Conservation (phyloP, 2,888 invertebrate genomes). For the Gortyna flavago region DNA sequence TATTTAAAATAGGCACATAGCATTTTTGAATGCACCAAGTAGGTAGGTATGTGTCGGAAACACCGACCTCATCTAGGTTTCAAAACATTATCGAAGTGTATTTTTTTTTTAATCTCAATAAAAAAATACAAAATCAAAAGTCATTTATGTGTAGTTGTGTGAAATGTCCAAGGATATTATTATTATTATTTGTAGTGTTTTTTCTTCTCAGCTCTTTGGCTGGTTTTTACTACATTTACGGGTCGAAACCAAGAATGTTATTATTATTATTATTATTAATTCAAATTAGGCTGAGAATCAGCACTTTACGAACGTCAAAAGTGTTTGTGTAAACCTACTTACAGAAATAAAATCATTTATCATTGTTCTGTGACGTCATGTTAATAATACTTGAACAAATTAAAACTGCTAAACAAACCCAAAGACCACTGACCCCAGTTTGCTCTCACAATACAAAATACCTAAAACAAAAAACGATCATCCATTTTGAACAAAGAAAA, state of each 20-base stretch:
- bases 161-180: too few relatives aligned
- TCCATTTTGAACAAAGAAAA: background rate
- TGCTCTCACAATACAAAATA: background rate
- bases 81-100: background rate
- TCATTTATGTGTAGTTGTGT: too few relatives aligned
- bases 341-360: background rate
- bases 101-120: too few relatives aligned
- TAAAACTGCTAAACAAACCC: background rate
- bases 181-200: too few relatives aligned
- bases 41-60: background rate
- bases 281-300: too few relatives aligned
- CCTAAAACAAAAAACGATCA: slow-evolving; percentile 1
- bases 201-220: too few relatives aligned
- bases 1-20: background rate
- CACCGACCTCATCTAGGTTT: background rate
- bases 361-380: background rate
- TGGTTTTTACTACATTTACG: too few relatives aligned
- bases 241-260: too few relatives aligned
- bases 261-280: too few relatives aligned
- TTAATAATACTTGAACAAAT: background rate
- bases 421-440: background rate
- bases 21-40: background rate
- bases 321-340: background rate
- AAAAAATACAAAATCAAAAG: too few relatives aligned
- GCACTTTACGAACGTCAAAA: too few relatives aligned